Conservation (phyloP, 2,113 vertebrate species). For the Prionailurus viverrinus region DNA sequence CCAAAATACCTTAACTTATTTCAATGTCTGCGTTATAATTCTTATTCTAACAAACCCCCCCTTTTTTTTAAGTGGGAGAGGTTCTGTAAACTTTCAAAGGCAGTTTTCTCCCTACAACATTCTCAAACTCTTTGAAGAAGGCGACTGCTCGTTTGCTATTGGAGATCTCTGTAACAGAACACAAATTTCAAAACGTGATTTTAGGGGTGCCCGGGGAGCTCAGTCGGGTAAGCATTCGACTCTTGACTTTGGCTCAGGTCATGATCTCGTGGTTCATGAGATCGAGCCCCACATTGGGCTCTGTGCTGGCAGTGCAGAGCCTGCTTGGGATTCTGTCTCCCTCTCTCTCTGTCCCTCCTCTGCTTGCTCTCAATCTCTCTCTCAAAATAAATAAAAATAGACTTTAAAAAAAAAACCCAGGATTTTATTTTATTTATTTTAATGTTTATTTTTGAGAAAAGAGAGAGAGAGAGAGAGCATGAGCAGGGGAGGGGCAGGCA, state of each 20-base stretch:
- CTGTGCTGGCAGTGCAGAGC: too few relatives aligned
- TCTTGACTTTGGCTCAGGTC: too few relatives aligned
- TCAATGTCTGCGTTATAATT: neutral
- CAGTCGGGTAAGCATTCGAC: too few relatives aligned
- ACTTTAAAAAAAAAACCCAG: too few relatives aligned
- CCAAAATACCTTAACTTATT: neutral
- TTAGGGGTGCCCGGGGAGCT: neutral
- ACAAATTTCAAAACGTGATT: neutral
- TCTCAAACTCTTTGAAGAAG: constrained; percentile 6
- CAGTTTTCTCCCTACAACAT: neutral
- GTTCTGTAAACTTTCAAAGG: neutral
- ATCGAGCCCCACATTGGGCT: too few relatives aligned
- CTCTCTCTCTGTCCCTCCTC: too few relatives aligned
- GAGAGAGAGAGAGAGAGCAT: neutral
- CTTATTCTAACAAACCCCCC: neutral
- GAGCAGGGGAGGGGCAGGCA: neutral
- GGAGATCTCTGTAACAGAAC: neutral
- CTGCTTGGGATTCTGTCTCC: too few relatives aligned
- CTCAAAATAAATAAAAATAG: too few relatives aligned
- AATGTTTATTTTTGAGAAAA: neutral
- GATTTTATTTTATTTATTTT: neutral
- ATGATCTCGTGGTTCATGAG: too few relatives aligned
- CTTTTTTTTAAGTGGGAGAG: neutral
- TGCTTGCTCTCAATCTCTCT: too few relatives aligned
- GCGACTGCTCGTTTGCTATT: neutral